Evolutionary conservation across 2,797 vertebrate species (phyloP), one percentile per base, ranked within the genome.

Genomic region (Acanthiza pusilla): DNA sequence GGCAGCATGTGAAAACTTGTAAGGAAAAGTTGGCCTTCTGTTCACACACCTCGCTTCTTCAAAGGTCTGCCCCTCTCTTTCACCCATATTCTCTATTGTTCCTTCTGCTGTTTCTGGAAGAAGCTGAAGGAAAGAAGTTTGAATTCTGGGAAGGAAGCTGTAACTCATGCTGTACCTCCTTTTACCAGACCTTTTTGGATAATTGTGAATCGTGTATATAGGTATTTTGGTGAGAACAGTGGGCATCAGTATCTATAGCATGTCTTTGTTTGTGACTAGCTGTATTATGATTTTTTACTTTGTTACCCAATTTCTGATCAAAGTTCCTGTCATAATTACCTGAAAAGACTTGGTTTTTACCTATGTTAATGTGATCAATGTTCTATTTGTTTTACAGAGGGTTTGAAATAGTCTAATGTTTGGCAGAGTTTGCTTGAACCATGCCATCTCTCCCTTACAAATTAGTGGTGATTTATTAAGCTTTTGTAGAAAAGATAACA

Each of bases 121-220:
- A 87, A 42, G 42, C 75, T 82, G 78, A 85, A 91, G 81, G 67
- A 82, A 93, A 87, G 70, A 81, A 53, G 17, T 84, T 61, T 91
- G 92, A 94, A 95, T 94, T 91, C 71, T 61, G 86, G 74, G 85
- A 91, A 94, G 88, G 92, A 95, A 93, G 74, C 65, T 57, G 63
- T 42, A 22, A 43, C 71, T 73, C 4, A 1, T 61, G 38, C 55
- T 70, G 40, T 62, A 22, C 67, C 84, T 79, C 42, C 65, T 85
- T 78, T 83, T 88, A 80, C 72, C 30, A 6, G 4, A 17, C 42
- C 14, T 34, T 77, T 79, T 51, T 74, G 72, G 53, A 40, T 30
- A 50, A 81, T 3, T 27, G n/a, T 66, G 62, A 67, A 80, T 68
- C 5, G 2, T 1, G 1, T 25, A 4, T 53, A 3, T 25, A 40